Percentiles rank a stretch among this genome's conserved stretches.
Evolutionary conservation across 1,140 invertebrate genomes (phyloP).

Genomic region (Melipona quadrifasciata): DNA sequence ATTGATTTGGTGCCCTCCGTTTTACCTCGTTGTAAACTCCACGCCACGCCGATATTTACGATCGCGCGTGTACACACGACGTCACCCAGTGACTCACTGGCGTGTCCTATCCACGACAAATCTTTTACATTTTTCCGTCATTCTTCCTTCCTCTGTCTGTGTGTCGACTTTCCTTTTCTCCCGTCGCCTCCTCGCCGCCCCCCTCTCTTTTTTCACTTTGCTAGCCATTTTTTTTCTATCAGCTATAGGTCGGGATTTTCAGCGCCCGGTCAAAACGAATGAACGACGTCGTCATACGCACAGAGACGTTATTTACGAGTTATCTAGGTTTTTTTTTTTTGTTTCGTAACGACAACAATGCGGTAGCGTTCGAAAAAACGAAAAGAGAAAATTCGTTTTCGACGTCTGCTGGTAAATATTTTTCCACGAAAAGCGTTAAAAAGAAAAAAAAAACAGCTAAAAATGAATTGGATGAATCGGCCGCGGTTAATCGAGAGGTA

Average conservation of each 20-base stretch:
- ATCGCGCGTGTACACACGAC: conserved; percentile 40
- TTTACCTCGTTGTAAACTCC: conserved; percentile 57
- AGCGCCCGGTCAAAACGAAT: not conserved
- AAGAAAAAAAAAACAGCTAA: not conserved
- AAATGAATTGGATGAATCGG: not conserved
- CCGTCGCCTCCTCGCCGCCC: too few relatives aligned
- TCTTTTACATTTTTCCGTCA: conserved; percentile 33
- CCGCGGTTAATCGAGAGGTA: too few relatives aligned
- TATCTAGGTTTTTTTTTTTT: not conserved
- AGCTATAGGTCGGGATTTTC: not conserved
- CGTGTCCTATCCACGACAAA: conserved; percentile 23
- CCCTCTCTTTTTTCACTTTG: not conserved
- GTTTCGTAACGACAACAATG: not conserved
- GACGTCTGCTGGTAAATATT: not conserved
- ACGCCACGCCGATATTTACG: conserved; percentile 48
- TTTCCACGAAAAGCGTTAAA: not conserved
- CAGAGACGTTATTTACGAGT: conserved; percentile 7
- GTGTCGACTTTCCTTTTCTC: not conserved
- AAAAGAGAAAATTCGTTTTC: not conserved
- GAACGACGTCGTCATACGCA: not conserved
- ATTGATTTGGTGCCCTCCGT: conserved; percentile 61
- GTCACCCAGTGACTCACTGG: conserved; percentile 40
- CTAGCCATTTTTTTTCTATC: conserved; percentile 17
- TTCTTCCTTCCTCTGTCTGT: not conserved
- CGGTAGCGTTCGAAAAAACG: not conserved